Evolutionary conservation across 2,797 vertebrate species (phyloP).

Genomic region (Bufotes viridis): DNA sequence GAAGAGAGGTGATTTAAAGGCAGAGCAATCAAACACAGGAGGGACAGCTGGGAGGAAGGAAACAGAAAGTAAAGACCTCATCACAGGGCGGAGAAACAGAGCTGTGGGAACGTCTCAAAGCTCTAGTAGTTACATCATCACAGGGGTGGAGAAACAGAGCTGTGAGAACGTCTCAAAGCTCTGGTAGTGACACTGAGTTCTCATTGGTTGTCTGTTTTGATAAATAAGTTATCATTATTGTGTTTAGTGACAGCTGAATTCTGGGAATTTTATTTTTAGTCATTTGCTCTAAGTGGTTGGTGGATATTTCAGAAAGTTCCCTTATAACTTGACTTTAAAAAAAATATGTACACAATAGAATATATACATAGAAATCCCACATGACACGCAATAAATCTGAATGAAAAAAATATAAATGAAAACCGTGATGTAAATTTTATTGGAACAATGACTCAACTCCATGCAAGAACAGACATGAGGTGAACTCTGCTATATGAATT

Average conservation of each 20-base stretch:
- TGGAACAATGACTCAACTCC: slow-evolving; percentile 6
- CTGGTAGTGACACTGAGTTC: too few species aligned
- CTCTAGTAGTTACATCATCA: too few species aligned
- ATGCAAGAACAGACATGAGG: slow-evolving; percentile 6
- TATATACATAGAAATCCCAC: background rate
- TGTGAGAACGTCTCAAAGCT: too few species aligned
- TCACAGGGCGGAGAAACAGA: too few species aligned
- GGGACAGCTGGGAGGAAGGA: too few species aligned
- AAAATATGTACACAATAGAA: background rate
- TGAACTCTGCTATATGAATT: background rate
- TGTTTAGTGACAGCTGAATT: background rate
- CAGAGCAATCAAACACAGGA: too few species aligned
- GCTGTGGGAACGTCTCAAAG: too few species aligned
- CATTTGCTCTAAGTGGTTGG: background rate
- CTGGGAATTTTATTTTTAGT: background rate
- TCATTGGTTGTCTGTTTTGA: background rate
- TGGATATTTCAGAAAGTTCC: background rate
- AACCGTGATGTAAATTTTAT: background rate
- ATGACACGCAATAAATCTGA: background rate
- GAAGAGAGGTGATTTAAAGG: too few species aligned
- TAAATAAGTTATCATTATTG: background rate
- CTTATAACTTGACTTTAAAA: too few species aligned
- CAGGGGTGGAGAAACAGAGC: too few species aligned
- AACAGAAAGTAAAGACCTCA: too few species aligned
- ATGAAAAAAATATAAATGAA: background rate